Percentiles rank a stretch among this genome's conserved stretches.
Evolutionary conservation across 2,888 invertebrate species (phyloP).

Genomic region (Microchrysa polita): DNA sequence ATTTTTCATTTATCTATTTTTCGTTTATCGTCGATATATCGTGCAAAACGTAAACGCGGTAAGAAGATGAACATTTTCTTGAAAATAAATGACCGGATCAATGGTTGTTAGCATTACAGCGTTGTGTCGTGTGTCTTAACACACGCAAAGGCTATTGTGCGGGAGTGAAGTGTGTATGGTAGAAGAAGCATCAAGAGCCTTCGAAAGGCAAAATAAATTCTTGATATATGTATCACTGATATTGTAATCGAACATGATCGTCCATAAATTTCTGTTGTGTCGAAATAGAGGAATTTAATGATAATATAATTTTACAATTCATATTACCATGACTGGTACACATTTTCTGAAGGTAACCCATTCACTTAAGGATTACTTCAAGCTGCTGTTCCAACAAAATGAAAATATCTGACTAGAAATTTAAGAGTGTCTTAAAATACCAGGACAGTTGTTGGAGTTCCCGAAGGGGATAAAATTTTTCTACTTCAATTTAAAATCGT

Average conservation of each 20-base stretch:
- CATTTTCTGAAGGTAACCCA: too few relatives aligned
- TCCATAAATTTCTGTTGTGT: background rate
- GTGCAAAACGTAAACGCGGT: background rate
- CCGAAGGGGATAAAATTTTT: too few relatives aligned
- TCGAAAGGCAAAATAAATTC: background rate
- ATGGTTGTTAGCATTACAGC: background rate
- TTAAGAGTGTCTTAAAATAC: too few relatives aligned
- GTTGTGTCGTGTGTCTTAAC: constrained; percentile 7
- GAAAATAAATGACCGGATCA: background rate
- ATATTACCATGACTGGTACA: too few relatives aligned
- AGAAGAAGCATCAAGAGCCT: background rate
- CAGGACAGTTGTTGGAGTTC: too few relatives aligned
- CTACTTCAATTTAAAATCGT: too few relatives aligned
- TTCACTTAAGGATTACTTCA: too few relatives aligned
- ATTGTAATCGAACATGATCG: constrained; percentile 1
- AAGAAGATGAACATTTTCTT: background rate
- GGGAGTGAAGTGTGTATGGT: background rate
- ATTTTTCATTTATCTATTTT: constrained; percentile 11
- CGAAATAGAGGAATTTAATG: background rate
- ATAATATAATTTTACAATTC: too few relatives aligned
- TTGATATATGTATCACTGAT: background rate
- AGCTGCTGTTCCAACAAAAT: too few relatives aligned
- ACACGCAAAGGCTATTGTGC: background rate
- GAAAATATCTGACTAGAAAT: too few relatives aligned
- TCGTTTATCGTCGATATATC: background rate